phyloP scores from a whole-genome alignment of 2,113 vertebrate species.

The Gallinago jamesoni region DNA sequence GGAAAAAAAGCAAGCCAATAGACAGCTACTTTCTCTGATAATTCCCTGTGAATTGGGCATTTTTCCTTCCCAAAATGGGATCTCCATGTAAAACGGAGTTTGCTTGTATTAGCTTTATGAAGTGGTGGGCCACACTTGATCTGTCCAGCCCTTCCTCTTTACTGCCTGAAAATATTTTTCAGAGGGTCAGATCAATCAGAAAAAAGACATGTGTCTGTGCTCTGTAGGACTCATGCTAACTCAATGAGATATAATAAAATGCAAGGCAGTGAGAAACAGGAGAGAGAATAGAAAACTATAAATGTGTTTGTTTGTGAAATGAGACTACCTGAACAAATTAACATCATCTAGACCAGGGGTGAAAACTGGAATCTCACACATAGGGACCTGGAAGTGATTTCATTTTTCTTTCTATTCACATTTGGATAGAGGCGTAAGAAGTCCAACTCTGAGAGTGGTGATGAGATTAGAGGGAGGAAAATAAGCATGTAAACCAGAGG shows the following conservation, averaged over 20 bases:
- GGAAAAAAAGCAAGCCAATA: background rate
- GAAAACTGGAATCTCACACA: background rate
- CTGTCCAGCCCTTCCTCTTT: background rate
- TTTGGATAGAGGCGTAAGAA: background rate
- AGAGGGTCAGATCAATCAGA: background rate
- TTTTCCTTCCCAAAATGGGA: background rate
- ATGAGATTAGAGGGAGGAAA: background rate
- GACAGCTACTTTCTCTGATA: background rate
- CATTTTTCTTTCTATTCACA: background rate
- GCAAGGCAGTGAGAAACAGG: background rate
- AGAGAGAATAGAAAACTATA: background rate
- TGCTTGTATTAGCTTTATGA: rapidly evolving
- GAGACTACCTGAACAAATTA: background rate
- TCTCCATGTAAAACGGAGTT: background rate
- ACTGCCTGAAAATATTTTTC: background rate
- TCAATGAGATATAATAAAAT: background rate
- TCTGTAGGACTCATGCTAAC: background rate
- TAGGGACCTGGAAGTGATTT: rapidly evolving
- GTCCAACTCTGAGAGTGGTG: rapidly evolving
- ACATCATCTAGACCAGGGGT: background rate
- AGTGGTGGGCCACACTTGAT: background rate
- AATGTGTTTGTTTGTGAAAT: background rate
- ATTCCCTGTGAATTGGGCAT: background rate
- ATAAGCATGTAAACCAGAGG: rapidly evolving
- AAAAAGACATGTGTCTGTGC: background rate